Evolutionary conservation across 2,888 invertebrate genomes (phyloP), one percentile per base, ranked within the genome.

Genomic region (Homarus gammarus): DNA sequence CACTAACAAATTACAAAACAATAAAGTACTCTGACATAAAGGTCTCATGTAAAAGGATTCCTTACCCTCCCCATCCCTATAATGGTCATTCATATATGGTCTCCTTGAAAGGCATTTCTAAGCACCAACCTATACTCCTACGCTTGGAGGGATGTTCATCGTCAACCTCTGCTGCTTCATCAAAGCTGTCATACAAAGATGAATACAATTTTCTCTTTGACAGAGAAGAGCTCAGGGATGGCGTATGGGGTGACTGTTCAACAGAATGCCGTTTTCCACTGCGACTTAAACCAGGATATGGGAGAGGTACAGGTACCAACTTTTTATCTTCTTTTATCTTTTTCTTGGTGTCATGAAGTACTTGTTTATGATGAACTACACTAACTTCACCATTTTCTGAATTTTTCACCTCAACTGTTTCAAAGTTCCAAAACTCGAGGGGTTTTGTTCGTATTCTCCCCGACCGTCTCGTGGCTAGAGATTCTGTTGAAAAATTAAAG

Each of bases 361-460:
- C 61, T 31, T 68, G 78, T 36, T 85, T 85, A 22, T 44, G 70
- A 56, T 79, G 51, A 51, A 78, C 72, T 8, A 87, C 72, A 33
- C 38, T n/a, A 56, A 79, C 72, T 49, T 87, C 56, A 5, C 86
- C 86, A 40, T 73, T 40, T 1, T 56, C 79, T 12, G 40, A 33
- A 18, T n/a, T n/a, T 12, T 33, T 64, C 70, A 87, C 79, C 31
- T 79, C 72, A 2, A 70, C 70, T 33, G 70, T 87, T 79, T 87
- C 86, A 56, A 87, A 87, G 56, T 87, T 87, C 86, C 86, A 87
- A 56, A 79, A 87, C 44, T 87, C 86, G 18, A 87, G 72, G 12
- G 51, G 79, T 38, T 79, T 70, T 8, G 72, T 79, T 6, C 86
- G 79, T 5, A 87, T 56, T 8, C 86, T 68, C 22, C 72, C 56